phyloP scores from a whole-genome alignment of 2,113 vertebrate species.

The Marcusenius ussheri region DNA sequence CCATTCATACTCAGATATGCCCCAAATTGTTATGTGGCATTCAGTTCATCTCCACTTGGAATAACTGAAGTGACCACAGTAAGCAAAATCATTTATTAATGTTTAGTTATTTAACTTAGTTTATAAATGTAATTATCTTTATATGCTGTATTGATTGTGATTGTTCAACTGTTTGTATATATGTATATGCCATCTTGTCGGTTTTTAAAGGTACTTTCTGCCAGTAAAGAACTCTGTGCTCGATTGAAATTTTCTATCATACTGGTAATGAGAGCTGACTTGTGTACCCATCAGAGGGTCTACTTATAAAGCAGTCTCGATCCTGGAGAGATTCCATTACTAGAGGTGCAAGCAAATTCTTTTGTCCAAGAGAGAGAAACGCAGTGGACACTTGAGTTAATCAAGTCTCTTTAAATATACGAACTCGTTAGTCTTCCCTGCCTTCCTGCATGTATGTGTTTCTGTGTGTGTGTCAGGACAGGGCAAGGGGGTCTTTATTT shows the following conservation, averaged over 20 bases:
- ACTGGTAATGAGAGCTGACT: constrained; percentile 12
- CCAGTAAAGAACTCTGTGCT: not conserved
- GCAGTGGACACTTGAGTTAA: constrained; percentile 20
- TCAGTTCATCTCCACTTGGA: not conserved
- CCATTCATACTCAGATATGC: not conserved
- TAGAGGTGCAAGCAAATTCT: constrained; percentile 27
- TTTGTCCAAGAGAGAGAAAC: constrained; percentile 6
- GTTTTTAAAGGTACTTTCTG: not conserved
- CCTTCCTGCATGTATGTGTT: not conserved
- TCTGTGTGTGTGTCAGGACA: not conserved
- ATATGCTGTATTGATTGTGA: not conserved
- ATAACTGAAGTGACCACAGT: not conserved
- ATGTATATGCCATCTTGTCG: not conserved
- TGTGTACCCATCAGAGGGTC: constrained; percentile 14
- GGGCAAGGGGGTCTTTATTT: not conserved
- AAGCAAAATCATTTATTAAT: not conserved
- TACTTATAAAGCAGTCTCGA: constrained; percentile 19
- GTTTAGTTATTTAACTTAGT: not conserved
- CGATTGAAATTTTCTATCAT: not conserved
- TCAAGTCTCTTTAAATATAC: constrained; percentile 31
- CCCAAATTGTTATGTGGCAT: not conserved
- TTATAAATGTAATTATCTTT: not conserved
- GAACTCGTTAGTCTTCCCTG: constrained; percentile 22
- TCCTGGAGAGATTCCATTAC: constrained; percentile 24
- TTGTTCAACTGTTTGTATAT: not conserved